These are phyloP conservation scores for Athene cunicularia DNA, from an alignment of 2,113 vertebrate genomes.

Conservation along the genomic window DNA sequence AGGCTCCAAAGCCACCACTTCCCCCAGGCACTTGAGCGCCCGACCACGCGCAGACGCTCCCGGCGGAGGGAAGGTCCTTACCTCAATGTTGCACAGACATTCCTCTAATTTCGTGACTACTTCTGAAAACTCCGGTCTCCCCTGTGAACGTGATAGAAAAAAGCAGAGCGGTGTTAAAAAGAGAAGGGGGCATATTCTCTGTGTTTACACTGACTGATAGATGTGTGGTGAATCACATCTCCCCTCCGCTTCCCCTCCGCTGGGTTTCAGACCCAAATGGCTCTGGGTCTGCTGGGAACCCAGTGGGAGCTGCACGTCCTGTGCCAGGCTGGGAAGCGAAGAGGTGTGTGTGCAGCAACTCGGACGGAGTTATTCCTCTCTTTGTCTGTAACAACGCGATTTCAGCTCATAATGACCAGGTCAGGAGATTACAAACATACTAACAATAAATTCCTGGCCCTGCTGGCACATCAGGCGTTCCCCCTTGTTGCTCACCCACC, in stretches of 20 bases:
- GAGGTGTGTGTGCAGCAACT: rapidly evolving
- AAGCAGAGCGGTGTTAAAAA: neutral
- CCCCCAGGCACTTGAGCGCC: neutral
- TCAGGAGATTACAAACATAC: neutral
- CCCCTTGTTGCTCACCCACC: neutral
- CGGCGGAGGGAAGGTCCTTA: slow-evolving; percentile 24
- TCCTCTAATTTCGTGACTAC: slow-evolving; percentile 91
- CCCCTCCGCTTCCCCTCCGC: neutral
- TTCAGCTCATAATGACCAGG: neutral
- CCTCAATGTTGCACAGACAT: slow-evolving; percentile 93
- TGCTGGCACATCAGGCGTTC: neutral
- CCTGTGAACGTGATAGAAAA: slow-evolving; percentile 70
- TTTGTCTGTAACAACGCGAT: neutral
- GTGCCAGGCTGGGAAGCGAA: neutral
- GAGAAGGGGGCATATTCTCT: neutral
- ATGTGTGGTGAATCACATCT: rapidly evolving
- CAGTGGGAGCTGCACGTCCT: neutral
- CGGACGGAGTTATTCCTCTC: neutral
- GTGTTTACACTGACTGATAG: neutral
- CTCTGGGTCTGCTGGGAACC: neutral
- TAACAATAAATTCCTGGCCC: neutral
- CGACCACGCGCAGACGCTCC: rapidly evolving
- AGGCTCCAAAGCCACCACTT: neutral
- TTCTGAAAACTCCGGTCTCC: slow-evolving; percentile 93
- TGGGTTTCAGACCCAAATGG: neutral